Percentiles rank a stretch among this genome's conserved stretches.
Evolutionary conservation across 1,140 invertebrate genomes (phyloP).

Genomic region (Pygmarrhopalites habei): DNA sequence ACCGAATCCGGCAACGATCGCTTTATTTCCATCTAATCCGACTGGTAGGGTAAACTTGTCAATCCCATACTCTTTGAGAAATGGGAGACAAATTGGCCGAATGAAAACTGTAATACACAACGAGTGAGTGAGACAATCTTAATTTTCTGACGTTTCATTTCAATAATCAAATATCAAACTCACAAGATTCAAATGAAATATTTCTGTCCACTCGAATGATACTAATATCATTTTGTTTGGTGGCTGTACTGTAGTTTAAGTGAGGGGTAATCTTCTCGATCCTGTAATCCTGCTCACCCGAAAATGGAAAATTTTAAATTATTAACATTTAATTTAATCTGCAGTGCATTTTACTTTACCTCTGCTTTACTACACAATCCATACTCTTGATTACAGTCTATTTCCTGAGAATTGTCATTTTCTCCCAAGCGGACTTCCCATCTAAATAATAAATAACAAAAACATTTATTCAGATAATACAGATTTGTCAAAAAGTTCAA

Average conservation of each 20-base stretch:
- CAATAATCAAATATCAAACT: too few relatives aligned
- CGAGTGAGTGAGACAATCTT: neutral
- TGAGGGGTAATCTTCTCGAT: constrained; percentile 35
- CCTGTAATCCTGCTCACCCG: too few relatives aligned
- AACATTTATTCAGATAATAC: too few relatives aligned
- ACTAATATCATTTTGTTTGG: constrained; percentile 56
- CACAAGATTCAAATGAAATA: constrained; percentile 43
- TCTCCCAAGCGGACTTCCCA: constrained; percentile 56
- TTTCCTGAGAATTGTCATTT: constrained; percentile 50
- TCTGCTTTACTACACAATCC: constrained; percentile 19
- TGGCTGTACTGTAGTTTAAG: constrained; percentile 17
- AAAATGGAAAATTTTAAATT: too few relatives aligned
- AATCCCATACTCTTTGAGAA: constrained; percentile 28
- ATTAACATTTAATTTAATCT: too few relatives aligned
- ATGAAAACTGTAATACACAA: constrained; percentile 30
- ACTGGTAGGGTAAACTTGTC: neutral
- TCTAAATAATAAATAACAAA: constrained; percentile 42
- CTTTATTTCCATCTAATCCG: neutral
- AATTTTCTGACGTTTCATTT: too few relatives aligned
- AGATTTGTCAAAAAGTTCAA: too few relatives aligned
- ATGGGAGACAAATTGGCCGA: constrained; percentile 33
- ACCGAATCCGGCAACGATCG: constrained; percentile 35
- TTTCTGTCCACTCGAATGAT: constrained; percentile 52
- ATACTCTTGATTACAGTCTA: constrained; percentile 52
- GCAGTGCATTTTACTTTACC: too few relatives aligned